Base-by-base conservation (phyloP, 2,113 vertebrate genomes). In the Mesocricetus auratus region DNA sequence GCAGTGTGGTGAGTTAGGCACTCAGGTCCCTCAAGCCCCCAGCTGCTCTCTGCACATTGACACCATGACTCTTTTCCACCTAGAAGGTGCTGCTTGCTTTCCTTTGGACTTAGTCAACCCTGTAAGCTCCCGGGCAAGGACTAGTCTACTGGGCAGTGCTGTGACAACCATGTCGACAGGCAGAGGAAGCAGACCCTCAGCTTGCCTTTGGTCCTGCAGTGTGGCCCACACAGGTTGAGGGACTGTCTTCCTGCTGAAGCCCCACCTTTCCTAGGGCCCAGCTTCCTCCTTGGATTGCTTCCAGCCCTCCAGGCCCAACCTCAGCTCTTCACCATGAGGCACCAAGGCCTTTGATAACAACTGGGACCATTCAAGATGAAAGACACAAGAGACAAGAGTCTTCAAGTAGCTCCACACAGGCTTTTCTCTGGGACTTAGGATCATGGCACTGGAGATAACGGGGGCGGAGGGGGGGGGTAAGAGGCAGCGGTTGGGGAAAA, bases 201-300 rank as follows among this genome's bases (percentile, higher is more conserved):
- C 68, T 47, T 53, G 68, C 73, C 33, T 29, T 5, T 19, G 89
- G 81, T 31, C 81, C 60, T 5, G 4, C 7, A 10, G 29, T 26
- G 39, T 13, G 31, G 69, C n/a, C n/a, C 21, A 19, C 3, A n/a
- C 33, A 24, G 73, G 33, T 12, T 12, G 53, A 47, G 10, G 15
- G 31, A 19, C 4, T 8, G 45, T 71, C 19, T 39, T 68, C 7
- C 58, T 90, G 31, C 42, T 13, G 24, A 71, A 79, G 86, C 5
- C 60, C 3, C 47, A 79, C 36, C 77, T 29, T 90, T 36, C 47
- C 50, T 5, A 36, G 47, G n/a, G 56, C 26, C 53, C 42, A 58
- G 42, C 91, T 88, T 88, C 79, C 88, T 77, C n/a, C 93, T 77
- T 53, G 53, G 78, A 78, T 56, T 81, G 79, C 75, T 53, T 68